Percentiles rank a stretch among this genome's conserved stretches.
phyloP scores from a whole-genome alignment of 2,113 vertebrate species.

The Ictalurus furcatus region DNA sequence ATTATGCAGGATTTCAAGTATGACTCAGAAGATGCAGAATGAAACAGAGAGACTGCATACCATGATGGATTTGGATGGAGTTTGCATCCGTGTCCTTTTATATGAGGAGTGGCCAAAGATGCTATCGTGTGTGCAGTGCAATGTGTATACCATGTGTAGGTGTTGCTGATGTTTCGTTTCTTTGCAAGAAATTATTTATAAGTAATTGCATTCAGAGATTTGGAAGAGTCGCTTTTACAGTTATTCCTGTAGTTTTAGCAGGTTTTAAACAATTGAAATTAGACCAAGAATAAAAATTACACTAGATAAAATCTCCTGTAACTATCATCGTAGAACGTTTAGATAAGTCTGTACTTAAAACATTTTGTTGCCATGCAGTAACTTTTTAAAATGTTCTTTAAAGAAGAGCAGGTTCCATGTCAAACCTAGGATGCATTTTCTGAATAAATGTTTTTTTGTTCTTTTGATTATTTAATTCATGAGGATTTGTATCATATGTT shows the following conservation, averaged over 20 bases:
- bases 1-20: constrained; percentile 97
- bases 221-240: background rate
- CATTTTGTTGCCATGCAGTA: background rate
- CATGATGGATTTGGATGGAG: constrained; percentile 45
- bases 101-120: constrained; percentile 11
- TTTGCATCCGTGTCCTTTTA: background rate
- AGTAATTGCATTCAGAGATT: background rate
- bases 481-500: background rate
- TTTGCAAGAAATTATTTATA: background rate
- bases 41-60: background rate
- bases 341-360: no score
- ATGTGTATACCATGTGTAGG: background rate
- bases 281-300: background rate
- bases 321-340: background rate
- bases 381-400: background rate
- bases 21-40: constrained; percentile 81
- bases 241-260: background rate
- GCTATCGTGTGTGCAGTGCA: constrained; percentile 7
- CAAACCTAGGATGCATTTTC: background rate
- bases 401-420: background rate
- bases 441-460: background rate
- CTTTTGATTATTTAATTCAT: background rate
- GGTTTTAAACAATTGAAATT: background rate
- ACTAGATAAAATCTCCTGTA: background rate
- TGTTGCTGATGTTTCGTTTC: background rate